Base-by-base conservation (phyloP, 2,797 vertebrate genomes). In the Choloepus didactylus region DNA sequence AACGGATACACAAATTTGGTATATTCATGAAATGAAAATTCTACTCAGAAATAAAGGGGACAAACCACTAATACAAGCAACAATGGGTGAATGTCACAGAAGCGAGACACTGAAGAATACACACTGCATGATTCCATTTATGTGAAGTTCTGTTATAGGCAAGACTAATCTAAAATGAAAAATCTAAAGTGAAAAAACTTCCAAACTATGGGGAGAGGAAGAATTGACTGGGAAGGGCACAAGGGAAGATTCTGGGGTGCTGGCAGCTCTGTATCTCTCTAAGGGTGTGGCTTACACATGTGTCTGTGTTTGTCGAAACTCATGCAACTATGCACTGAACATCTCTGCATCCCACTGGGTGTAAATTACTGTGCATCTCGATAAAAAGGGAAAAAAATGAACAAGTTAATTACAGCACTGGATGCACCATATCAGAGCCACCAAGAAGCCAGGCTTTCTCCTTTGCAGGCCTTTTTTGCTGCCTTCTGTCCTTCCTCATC, bases 211-310 rank as follows among this genome's bases (percentile, higher is more conserved):
- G 19, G 19, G 56, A 18, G 49, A 10, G 0, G 7, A 10, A 25
- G 3, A 11, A 1, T 2, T 11, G n/a, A 7, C 59, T 5, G 2
- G 1, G 27, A 51, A 64, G 16, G 31, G 21, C 8, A 23, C 3
- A 4, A 18, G 23, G 10, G 49, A 15, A 8, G 8, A 1, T 31
- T 31, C 16, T 9, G 5, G 23, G 10, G 2, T 5, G 25, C 69
- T 8, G 16, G 35, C 38, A 64, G 25, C 44, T 31, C 27, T 9
- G 38, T 7, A 1, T 29, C 31, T 79, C 27, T 4, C 38, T 51
- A 41, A 87, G 64, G 16, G 6, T 25, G 16, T 5, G 9, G 75
- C 64, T 54, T 44, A 5, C 1, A 6, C 7, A 4, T 10, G 46
- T 21, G 9, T n/a, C 79, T 84, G 5, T 15, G 5, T 38, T 44